Evolutionary conservation across 2,113 vertebrate genomes (phyloP).

Genomic region (Podarcis cretensis): DNA sequence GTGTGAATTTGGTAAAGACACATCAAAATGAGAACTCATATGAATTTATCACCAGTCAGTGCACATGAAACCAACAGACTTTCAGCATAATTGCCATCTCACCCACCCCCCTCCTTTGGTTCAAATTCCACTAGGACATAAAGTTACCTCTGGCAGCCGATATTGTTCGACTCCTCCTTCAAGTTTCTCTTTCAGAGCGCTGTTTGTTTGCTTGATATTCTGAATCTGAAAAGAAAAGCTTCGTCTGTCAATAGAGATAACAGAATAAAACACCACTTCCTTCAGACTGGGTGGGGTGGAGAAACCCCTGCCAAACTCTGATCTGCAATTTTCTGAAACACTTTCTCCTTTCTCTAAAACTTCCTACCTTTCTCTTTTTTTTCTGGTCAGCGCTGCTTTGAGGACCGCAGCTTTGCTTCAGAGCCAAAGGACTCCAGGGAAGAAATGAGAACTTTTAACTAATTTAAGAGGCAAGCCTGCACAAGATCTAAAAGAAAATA

Average conservation of each 20-base stretch:
- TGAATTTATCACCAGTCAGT: neutral
- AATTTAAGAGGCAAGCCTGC: neutral
- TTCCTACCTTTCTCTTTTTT: neutral
- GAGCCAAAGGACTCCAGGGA: neutral
- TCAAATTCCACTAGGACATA: neutral
- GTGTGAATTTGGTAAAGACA: too few species aligned
- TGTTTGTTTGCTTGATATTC: slow-evolving; percentile 95
- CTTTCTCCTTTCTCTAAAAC: neutral
- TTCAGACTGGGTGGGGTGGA: neutral
- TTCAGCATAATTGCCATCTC: neutral
- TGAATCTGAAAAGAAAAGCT: slow-evolving; percentile 84
- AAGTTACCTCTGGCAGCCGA: slow-evolving; percentile 87
- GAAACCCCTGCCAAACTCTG: slow-evolving; percentile 14
- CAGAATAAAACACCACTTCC: neutral
- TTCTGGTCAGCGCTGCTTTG: neutral
- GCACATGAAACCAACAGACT: neutral
- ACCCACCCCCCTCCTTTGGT: neutral
- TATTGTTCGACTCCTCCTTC: slow-evolving; percentile 89
- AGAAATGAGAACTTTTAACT: neutral
- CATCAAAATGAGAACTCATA: too few species aligned
- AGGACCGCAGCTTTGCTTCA: neutral
- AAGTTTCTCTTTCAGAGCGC: slow-evolving; percentile 90
- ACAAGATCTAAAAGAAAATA: neutral
- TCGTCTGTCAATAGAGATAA: slow-evolving; percentile 36
- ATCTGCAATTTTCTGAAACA: slow-evolving; percentile 15